A percentile compares a stretch with the other conserved stretches of the same genome.
phyloP scores from a whole-genome alignment of 1,140 invertebrate genomes.

The Bathynomus jamesi region DNA sequence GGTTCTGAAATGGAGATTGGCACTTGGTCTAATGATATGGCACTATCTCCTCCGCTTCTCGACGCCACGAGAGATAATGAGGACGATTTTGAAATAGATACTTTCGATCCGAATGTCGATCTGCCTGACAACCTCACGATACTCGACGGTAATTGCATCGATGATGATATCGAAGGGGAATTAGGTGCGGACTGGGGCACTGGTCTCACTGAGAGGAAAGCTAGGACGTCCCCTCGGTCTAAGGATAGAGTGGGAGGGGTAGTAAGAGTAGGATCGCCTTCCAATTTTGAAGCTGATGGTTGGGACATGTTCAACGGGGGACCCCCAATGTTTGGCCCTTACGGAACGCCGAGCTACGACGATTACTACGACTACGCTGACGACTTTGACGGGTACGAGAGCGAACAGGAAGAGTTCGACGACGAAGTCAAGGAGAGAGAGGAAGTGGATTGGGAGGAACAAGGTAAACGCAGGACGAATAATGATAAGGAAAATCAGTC shows the following conservation, averaged over 20 bases:
- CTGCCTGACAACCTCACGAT: slow-evolving; percentile 44
- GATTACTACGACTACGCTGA: slow-evolving; percentile 57
- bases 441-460: neutral
- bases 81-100: slow-evolving; percentile 40
- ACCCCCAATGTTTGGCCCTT: slow-evolving; percentile 40
- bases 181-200: slow-evolving; percentile 40
- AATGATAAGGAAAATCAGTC: neutral
- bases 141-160: slow-evolving; percentile 37
- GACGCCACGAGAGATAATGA: slow-evolving; percentile 28
- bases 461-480: neutral
- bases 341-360: slow-evolving; percentile 48
- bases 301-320: slow-evolving; percentile 35
- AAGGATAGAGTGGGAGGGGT: slow-evolving; percentile 14
- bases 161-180: slow-evolving; percentile 32
- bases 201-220: slow-evolving; percentile 38
- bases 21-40: slow-evolving; percentile 87
- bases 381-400: slow-evolving; percentile 65
- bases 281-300: slow-evolving; percentile 38
- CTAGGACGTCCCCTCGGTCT: slow-evolving; percentile 11
- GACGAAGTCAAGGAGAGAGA: slow-evolving; percentile 23
- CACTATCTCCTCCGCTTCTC: slow-evolving; percentile 40
- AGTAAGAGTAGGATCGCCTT: slow-evolving; percentile 35
- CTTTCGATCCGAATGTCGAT: slow-evolving; percentile 43
- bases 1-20: slow-evolving; percentile 63
- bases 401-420: slow-evolving; percentile 42